These are phyloP conservation scores for Dissostichus mawsoni DNA, from an alignment of 2,113 vertebrate genomes.

Conservation along the genomic window DNA sequence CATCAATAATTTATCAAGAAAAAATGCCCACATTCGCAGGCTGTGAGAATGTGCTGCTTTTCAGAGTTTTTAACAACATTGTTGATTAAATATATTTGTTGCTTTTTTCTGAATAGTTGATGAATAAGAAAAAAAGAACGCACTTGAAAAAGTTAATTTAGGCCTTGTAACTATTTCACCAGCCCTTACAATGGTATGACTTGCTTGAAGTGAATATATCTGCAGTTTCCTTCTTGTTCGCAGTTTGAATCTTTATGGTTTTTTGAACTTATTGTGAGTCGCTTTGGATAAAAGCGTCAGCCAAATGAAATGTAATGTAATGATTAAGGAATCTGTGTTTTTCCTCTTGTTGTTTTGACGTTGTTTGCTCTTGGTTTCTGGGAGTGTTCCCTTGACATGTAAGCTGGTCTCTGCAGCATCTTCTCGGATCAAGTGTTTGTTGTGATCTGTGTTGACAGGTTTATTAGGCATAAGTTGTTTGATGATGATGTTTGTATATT, in stretches of 20 bases:
- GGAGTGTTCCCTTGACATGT: background rate
- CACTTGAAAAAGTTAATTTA: background rate
- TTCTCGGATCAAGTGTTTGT: conserved; percentile 7
- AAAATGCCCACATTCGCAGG: background rate
- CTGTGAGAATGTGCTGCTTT: background rate
- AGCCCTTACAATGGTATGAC: too few relatives aligned
- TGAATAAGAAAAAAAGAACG: background rate
- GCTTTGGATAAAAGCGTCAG: too few relatives aligned
- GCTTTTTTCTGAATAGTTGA: background rate
- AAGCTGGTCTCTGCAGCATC: background rate
- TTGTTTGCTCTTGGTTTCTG: background rate
- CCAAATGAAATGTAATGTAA: too few relatives aligned
- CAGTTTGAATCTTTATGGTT: too few relatives aligned
- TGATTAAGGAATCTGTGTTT: background rate
- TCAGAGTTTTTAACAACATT: background rate
- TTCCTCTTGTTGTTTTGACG: conserved; percentile 4
- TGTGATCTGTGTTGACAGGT: conserved; percentile 8
- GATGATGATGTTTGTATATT: background rate
- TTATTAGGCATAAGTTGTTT: background rate
- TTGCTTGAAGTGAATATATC: too few relatives aligned
- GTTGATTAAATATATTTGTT: background rate
- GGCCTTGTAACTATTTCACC: too few relatives aligned
- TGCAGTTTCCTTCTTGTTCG: too few relatives aligned
- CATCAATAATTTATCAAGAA: background rate
- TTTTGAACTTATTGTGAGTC: too few relatives aligned